phyloP scores from a whole-genome alignment of 2,888 invertebrate genomes.

The Plagiodera versicolora region DNA sequence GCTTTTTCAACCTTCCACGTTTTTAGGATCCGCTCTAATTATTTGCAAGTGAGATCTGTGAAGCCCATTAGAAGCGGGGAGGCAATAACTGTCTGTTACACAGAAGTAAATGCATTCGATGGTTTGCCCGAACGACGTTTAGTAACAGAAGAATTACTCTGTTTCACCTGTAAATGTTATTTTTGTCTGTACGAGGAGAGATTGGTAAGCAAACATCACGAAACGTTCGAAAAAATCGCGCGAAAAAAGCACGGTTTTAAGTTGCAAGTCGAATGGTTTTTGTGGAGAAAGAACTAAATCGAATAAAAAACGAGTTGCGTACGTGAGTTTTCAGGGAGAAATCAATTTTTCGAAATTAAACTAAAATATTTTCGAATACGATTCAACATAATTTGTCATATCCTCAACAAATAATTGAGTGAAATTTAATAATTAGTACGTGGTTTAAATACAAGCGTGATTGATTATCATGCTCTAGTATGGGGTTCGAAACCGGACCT shows the following conservation, averaged over 20 bases:
- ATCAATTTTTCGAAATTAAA: too few species aligned
- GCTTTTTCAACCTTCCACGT: not conserved
- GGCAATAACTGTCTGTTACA: constrained; percentile 38
- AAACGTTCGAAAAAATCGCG: too few species aligned
- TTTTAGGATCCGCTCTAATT: constrained; percentile 35
- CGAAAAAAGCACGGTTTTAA: too few species aligned
- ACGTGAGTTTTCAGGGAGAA: too few species aligned
- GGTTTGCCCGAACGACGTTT: constrained; percentile 29
- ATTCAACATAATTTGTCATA: too few species aligned
- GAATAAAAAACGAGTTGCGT: constrained; percentile 13
- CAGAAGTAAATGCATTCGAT: constrained; percentile 33
- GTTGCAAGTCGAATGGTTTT: too few species aligned
- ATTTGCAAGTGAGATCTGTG: constrained; percentile 34
- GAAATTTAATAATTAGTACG: too few species aligned
- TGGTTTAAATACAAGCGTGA: too few species aligned
- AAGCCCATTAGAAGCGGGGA: constrained; percentile 33
- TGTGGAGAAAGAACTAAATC: constrained; percentile 16
- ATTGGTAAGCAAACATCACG: constrained; percentile 25
- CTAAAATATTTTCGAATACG: too few species aligned
- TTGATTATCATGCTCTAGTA: too few species aligned
- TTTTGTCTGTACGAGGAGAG: constrained; percentile 31
- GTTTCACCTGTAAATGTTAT: constrained; percentile 33
- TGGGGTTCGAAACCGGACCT: too few species aligned
- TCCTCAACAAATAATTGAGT: too few species aligned
- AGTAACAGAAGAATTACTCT: constrained; percentile 30